These are phyloP conservation scores for Sciurus carolinensis DNA, from an alignment of 2,797 vertebrate species.

Conservation along the genomic window DNA sequence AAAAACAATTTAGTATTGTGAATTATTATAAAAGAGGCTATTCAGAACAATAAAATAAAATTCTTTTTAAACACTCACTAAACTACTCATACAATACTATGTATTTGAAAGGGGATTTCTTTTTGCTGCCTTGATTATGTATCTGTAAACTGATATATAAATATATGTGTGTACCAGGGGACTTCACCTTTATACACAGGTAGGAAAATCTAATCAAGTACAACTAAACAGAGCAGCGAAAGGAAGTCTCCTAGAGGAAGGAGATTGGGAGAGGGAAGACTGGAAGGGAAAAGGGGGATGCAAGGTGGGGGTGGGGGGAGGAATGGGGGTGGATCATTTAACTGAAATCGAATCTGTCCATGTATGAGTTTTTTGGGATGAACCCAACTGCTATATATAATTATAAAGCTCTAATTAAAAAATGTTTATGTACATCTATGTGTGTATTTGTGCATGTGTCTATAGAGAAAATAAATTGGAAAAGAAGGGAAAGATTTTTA, in stretches of 20 bases:
- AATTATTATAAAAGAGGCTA: neutral
- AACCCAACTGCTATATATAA: too few relatives aligned
- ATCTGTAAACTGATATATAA: neutral
- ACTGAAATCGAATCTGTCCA: too few relatives aligned
- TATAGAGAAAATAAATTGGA: neutral
- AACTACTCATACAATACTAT: neutral
- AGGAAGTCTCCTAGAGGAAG: too few relatives aligned
- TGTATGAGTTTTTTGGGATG: too few relatives aligned
- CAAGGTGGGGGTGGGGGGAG: too few relatives aligned
- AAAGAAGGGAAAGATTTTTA: neutral
- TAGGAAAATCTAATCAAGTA: too few relatives aligned
- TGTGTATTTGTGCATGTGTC: neutral
- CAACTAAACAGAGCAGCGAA: too few relatives aligned
- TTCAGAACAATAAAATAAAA: neutral
- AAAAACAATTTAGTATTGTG: slow-evolving; percentile 32
- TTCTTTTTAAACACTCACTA: neutral
- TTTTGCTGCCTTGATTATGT: neutral
- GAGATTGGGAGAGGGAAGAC: too few relatives aligned
- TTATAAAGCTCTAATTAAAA: too few relatives aligned
- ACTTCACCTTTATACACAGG: too few relatives aligned
- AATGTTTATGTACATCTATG: neutral
- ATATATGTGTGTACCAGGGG: neutral
- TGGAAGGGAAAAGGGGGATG: too few relatives aligned
- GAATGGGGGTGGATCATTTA: too few relatives aligned
- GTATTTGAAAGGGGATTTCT: neutral